Percentiles rank a stretch among this genome's conserved stretches.
These are phyloP conservation scores for Hyalella azteca DNA, from an alignment of 2,888 invertebrate species.

Conservation along the genomic window DNA sequence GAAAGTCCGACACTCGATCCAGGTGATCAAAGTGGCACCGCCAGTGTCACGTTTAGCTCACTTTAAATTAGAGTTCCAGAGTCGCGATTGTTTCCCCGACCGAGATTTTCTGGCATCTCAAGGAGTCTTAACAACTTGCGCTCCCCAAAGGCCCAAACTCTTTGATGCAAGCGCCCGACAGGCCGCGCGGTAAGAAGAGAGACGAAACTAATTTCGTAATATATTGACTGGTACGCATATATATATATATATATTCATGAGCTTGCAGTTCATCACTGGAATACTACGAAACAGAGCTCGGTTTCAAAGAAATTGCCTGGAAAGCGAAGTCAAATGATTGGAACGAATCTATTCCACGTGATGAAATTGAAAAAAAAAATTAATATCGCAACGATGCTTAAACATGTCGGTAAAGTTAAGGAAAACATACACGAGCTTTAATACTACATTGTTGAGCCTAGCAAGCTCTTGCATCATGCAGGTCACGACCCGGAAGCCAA, in stretches of 20 bases:
- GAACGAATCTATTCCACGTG: background rate
- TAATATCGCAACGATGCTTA: background rate
- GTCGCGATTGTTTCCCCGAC: background rate
- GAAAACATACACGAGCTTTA: background rate
- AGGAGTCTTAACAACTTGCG: background rate
- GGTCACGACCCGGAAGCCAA: conserved; percentile 26
- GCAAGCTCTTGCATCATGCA: no score
- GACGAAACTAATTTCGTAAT: no score
- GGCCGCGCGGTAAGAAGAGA: background rate
- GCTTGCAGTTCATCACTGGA: background rate
- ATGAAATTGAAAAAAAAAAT: background rate
- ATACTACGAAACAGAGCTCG: conserved; percentile 16
- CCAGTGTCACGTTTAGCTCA: background rate
- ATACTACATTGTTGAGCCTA: no score
- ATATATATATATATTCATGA: background rate
- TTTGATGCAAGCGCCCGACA: background rate
- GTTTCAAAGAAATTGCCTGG: conserved; percentile 5
- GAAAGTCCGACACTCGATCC: conserved; percentile 4
- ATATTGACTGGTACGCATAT: background rate
- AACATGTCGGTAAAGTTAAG: background rate
- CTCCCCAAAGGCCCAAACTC: background rate
- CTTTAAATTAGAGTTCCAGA: background rate
- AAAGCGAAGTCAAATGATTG: background rate
- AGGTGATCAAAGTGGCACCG: background rate
- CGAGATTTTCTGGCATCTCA: background rate